Conservation (phyloP, 2,888 invertebrate species). For the Meloe dianella region DNA sequence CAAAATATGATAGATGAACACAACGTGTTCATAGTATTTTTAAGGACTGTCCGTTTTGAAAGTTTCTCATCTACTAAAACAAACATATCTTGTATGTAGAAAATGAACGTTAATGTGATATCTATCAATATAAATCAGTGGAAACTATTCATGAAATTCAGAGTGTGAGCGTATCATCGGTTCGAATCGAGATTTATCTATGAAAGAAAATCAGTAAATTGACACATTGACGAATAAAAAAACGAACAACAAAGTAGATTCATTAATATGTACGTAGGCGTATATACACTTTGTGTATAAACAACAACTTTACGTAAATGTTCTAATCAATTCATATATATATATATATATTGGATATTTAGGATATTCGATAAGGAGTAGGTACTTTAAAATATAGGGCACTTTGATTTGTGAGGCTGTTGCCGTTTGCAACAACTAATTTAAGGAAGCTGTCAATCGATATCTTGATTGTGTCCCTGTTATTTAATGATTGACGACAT, state of each 20-base stretch:
- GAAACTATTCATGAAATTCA: neutral
- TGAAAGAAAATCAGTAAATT: constrained; percentile 1
- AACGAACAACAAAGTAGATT: neutral
- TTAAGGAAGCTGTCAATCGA: no score
- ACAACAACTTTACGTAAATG: constrained; percentile 6
- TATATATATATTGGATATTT: no score
- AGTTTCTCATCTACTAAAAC: neutral
- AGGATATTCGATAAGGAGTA: neutral
- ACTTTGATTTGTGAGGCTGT: no score
- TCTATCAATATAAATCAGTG: constrained; percentile 10
- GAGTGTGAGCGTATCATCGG: constrained; percentile 8
- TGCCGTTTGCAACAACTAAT: no score
- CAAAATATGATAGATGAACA: neutral
- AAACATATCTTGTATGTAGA: neutral
- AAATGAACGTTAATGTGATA: neutral
- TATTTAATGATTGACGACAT: no score
- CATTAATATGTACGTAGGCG: constrained; percentile 8
- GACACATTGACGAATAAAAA: neutral
- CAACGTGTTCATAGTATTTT: neutral
- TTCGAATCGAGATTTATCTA: neutral
- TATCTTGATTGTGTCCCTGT: no score
- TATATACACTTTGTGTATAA: neutral
- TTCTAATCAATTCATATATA: neutral
- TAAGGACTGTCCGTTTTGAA: neutral
- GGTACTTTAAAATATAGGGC: neutral